Conservation (phyloP, 2,888 invertebrate species). For the Lithophane socia region DNA sequence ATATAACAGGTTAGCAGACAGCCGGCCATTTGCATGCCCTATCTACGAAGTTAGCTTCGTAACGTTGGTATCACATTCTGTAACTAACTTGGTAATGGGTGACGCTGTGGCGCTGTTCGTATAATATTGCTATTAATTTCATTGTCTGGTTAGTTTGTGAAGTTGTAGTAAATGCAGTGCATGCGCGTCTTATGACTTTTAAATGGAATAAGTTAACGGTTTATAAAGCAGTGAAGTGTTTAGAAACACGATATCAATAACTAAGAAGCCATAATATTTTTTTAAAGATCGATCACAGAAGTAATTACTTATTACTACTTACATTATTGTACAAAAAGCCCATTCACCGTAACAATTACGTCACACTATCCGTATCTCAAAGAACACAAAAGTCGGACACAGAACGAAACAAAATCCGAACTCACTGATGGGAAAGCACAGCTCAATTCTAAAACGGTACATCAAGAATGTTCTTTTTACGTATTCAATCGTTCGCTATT, state of each 20-base stretch:
- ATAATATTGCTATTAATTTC: constrained; percentile 51
- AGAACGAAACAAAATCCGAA: constrained; percentile 14
- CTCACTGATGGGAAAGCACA: constrained; percentile 21
- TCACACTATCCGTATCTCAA: neutral
- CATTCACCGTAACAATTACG: neutral
- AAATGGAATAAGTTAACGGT: constrained; percentile 2
- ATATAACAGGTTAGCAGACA: constrained; percentile 72
- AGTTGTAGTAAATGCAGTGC: constrained; percentile 30
- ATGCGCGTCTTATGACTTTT: constrained; percentile 19
- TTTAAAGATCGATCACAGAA: neutral
- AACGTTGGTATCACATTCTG: constrained; percentile 66
- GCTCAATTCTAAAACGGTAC: constrained; percentile 41
- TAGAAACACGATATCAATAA: constrained; percentile 3
- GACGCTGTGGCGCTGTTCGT: constrained; percentile 30
- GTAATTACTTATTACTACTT: neutral
- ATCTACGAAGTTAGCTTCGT: constrained; percentile 60
- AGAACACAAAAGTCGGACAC: neutral
- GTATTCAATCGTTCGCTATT: constrained; percentile 58
- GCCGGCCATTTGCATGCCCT: constrained; percentile 68
- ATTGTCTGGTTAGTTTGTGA: constrained; percentile 46
- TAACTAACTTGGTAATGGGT: constrained; percentile 61
- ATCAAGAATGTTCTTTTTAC: constrained; percentile 53
- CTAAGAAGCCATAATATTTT: neutral
- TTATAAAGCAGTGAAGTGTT: neutral
- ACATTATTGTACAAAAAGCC: neutral